Evolutionary conservation across 2,113 vertebrate species (phyloP).

Genomic region (Siphamia tubifer): DNA sequence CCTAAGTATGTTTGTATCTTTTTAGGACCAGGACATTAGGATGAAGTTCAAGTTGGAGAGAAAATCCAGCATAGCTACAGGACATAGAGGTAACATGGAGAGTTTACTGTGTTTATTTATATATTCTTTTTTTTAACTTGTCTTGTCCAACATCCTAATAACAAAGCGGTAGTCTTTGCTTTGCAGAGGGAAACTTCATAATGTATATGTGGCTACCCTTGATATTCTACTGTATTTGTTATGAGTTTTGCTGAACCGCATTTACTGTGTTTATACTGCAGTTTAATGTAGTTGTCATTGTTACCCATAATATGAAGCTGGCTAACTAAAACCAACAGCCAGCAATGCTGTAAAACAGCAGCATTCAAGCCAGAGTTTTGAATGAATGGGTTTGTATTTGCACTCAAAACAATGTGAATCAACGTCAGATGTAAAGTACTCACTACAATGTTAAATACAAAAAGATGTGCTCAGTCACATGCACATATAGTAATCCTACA

Average conservation of each 20-base stretch:
- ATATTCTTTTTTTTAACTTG: too few species aligned
- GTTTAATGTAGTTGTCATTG: neutral
- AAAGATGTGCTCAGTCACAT: neutral
- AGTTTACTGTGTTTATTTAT: neutral
- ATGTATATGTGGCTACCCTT: too few species aligned
- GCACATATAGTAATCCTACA: constrained; percentile 26
- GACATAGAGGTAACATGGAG: constrained; percentile 36
- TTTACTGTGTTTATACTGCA: neutral
- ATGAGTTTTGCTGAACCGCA: too few species aligned
- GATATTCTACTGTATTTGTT: too few species aligned
- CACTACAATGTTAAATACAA: neutral
- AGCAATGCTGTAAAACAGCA: too few species aligned
- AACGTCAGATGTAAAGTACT: neutral
- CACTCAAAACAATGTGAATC: too few species aligned
- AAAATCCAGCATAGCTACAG: constrained; percentile 11
- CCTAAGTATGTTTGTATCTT: too few species aligned
- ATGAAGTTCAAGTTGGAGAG: constrained; percentile 26
- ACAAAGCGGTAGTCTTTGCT: too few species aligned
- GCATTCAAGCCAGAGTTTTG: neutral
- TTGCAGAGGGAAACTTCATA: too few species aligned
- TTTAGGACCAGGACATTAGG: neutral
- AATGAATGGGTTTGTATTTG: too few species aligned
- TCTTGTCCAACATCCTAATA: too few species aligned
- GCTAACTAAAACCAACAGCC: neutral
- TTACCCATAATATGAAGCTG: neutral